phyloP scores from a whole-genome alignment of 1,140 invertebrate genomes.

The Orius insidiosus region DNA sequence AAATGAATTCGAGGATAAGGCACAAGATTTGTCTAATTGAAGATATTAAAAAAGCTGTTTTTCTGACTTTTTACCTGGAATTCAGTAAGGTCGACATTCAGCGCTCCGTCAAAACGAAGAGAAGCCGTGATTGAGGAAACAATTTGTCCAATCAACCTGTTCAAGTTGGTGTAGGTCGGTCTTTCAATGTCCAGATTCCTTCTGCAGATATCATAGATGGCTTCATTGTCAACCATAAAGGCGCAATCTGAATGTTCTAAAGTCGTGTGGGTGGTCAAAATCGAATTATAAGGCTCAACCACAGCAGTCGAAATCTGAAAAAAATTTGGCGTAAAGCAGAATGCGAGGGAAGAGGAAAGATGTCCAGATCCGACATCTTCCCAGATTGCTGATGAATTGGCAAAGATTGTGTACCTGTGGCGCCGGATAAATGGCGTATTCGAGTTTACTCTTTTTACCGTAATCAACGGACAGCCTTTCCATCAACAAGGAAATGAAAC shows the following conservation, averaged over 20 bases:
- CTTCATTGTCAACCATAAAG: conserved; percentile 71
- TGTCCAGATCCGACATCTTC: no score
- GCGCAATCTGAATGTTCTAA: conserved; percentile 49
- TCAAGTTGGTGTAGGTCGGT: conserved; percentile 67
- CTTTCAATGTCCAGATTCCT: conserved; percentile 74
- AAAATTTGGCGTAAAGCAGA: no score
- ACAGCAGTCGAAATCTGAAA: conserved; percentile 32
- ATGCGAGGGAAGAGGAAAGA: no score
- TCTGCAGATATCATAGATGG: conserved; percentile 82
- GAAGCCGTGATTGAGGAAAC: conserved; percentile 74
- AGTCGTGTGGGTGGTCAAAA: conserved; percentile 41
- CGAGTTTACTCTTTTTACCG: conserved; percentile 49
- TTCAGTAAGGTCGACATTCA: conserved; percentile 78
- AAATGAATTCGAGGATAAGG: conserved; percentile 72
- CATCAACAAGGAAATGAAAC: conserved; percentile 49
- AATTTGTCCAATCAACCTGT: conserved; percentile 65
- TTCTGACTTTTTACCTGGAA: conserved; percentile 50
- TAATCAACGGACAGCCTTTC: conserved; percentile 46
- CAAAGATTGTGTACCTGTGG: no score
- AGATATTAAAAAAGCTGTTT: no score
- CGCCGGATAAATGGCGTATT: conserved; percentile 51
- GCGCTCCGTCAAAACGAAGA: conserved; percentile 70
- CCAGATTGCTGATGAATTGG: no score
- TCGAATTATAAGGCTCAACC: conserved; percentile 51
- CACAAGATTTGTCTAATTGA: conserved; percentile 74